Evolutionary conservation across 2,113 vertebrate species (phyloP).

Genomic region (Empidonax traillii): DNA sequence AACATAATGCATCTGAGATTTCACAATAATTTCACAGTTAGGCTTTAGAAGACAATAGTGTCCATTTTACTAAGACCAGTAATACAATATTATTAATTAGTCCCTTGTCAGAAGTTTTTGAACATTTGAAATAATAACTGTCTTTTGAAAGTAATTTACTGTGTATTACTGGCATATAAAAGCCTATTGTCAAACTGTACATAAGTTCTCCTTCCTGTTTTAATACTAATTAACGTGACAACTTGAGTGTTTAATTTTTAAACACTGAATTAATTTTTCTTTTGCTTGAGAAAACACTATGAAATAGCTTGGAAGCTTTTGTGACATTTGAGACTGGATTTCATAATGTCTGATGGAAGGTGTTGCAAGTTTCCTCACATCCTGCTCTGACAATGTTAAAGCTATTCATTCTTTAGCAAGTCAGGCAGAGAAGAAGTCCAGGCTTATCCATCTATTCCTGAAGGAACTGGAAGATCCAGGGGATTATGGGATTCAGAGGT

Average conservation of each 20-base stretch:
- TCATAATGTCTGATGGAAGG: background rate
- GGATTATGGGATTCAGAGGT: background rate
- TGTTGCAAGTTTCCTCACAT: background rate
- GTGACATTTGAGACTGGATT: background rate
- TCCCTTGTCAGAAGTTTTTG: background rate
- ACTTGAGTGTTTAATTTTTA: constrained; percentile 10
- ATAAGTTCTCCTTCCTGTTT: background rate
- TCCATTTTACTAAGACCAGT: background rate
- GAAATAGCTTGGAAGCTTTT: background rate
- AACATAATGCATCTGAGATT: background rate
- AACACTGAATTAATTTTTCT: background rate
- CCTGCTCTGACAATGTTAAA: background rate
- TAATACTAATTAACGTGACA: constrained; percentile 6
- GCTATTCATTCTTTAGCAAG: background rate
- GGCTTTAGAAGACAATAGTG: background rate
- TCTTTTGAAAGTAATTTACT: background rate
- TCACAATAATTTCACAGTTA: background rate
- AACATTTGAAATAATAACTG: constrained; percentile 1
- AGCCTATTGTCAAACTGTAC: background rate
- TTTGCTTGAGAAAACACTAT: background rate
- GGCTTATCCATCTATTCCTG: background rate
- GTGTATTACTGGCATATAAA: background rate
- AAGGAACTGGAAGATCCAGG: background rate
- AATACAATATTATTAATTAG: background rate
- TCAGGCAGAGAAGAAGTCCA: background rate